Base-by-base conservation (phyloP, 1,140 invertebrate genomes). In the Macrosteles quadrilineatus region DNA sequence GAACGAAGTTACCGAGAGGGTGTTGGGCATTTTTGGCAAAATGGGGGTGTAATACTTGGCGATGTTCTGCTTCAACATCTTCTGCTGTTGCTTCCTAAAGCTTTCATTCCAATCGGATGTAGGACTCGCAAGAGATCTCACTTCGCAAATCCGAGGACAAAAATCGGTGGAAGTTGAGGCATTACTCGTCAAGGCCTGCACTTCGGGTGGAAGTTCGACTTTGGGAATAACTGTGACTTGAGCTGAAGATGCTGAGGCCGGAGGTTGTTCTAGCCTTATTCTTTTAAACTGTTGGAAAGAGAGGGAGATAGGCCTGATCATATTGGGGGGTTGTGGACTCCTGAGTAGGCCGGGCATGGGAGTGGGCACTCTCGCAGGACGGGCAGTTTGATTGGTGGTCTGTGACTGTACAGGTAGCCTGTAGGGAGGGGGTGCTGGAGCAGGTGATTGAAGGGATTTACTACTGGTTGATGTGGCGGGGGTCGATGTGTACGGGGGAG, bases 111-210 rank as follows among this genome's bases (percentile, higher is more conserved):
- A 67, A 23, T 59, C 55, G n/a, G 21, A 25, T 1, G 72, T 79
- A 59, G 82, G 79, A 43, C 81, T 81, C 1, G 77, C 74, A 25
- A 79, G 64, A 21, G 78, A 73, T 30, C 83, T 73, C 0, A 82
- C 77, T 69, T 83, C 82, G 71, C 81, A 83, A 55, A 84, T 82
- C 11, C 83, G 69, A 3, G 83, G 83, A 62, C 81, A 80, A 70
- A 83, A 84, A 19, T 59, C 55, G 2, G 55, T 27, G 14, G 32
- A 36, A 14, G 32, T 6, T 4, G 32, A 36, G 4, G 32, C 32
- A 6, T 36, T 14, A 36, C 32, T 36, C 4, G 32, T 36, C 4
- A 4, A 4, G 14, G 32, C 32, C 32, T 4, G 6, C 21, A 29
- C n/a, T 29, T 25, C 55, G 9, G 27, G 4, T n/a, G 9, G 17